Conservation (phyloP, 2,888 invertebrate genomes). For the Sipha maydis region DNA sequence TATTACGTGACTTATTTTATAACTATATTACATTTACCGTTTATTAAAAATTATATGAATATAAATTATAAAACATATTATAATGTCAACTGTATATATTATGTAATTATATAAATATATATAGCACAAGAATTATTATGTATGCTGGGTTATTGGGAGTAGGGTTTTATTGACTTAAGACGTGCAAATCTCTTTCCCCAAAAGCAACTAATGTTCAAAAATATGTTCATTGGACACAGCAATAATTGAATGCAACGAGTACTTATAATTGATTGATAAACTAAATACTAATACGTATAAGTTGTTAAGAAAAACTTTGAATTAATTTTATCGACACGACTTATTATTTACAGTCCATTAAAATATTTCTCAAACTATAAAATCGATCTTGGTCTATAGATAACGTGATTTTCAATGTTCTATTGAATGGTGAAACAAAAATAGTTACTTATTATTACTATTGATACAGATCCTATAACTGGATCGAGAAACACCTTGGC, state of each 20-base stretch:
- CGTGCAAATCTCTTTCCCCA: neutral
- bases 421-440: no score
- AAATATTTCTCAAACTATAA: neutral
- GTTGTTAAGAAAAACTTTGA: neutral
- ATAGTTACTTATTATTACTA: no score
- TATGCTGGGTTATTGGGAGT: neutral
- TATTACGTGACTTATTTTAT: constrained; percentile 22
- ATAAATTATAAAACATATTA: neutral
- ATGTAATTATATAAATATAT: neutral
- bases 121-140: neutral
- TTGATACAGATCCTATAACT: no score
- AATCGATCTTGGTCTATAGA: no score
- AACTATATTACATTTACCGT: neutral
- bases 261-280: neutral
- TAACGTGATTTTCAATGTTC: no score
- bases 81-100: neutral
- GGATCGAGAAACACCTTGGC: no score
- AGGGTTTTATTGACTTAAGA: neutral
- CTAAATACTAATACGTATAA: neutral
- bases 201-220: neutral
- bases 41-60: neutral
- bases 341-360: neutral
- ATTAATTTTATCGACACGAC: neutral
- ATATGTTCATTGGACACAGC: neutral
- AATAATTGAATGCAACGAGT: no score